Conservation (phyloP, 1,140 invertebrate species). For the Nasonia vitripennis region DNA sequence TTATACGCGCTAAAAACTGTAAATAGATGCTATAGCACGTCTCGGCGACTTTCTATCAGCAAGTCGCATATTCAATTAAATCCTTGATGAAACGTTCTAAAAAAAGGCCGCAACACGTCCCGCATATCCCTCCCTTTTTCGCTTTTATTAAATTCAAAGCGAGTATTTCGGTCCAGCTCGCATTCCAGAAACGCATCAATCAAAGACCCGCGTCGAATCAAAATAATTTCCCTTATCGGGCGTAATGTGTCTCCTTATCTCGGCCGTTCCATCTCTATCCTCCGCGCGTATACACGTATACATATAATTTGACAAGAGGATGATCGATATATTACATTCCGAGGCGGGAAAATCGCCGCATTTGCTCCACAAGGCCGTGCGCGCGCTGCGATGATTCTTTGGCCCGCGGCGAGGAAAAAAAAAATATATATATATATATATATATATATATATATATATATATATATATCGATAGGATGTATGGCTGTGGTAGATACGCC, state of each 20-base stretch:
- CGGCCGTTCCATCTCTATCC: slow-evolving; percentile 11
- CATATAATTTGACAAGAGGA: slow-evolving; percentile 49
- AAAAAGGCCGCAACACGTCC: neutral
- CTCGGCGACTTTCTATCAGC: neutral
- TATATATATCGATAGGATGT: too few relatives aligned
- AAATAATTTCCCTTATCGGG: slow-evolving; percentile 47
- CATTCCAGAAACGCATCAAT: slow-evolving; percentile 41
- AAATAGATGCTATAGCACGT: neutral
- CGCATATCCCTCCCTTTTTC: neutral
- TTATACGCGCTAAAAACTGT: neutral
- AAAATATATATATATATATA: too few relatives aligned
- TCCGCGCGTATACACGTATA: neutral
- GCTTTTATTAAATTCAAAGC: slow-evolving; percentile 27
- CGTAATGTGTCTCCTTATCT: slow-evolving; percentile 21
- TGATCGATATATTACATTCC: slow-evolving; percentile 33
- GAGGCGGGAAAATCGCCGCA: slow-evolving; percentile 4
- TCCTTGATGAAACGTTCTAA: slow-evolving; percentile 2
- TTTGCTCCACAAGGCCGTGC: neutral
- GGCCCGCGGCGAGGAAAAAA: slow-evolving; percentile 6
- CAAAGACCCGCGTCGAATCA: slow-evolving; percentile 36
- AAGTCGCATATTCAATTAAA: slow-evolving; percentile 15
- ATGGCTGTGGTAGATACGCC: neutral
- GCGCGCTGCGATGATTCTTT: neutral
- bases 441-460: too few relatives aligned
- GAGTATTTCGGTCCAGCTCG: neutral